phyloP scores from a whole-genome alignment of 2,888 invertebrate species.

The Zootermopsis nevadensis region DNA sequence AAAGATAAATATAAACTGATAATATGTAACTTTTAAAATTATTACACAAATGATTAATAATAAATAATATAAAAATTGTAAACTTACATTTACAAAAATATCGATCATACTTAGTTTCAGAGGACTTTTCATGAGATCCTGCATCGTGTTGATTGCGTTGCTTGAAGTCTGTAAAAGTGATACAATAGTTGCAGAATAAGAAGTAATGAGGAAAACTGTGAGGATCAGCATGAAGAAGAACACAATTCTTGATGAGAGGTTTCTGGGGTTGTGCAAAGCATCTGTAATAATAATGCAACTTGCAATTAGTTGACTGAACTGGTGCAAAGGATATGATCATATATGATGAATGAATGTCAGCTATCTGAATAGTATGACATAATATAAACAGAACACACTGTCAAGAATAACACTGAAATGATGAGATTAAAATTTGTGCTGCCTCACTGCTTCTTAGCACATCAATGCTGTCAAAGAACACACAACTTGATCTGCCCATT shows the following conservation, averaged over 20 bases:
- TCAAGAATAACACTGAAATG: no score
- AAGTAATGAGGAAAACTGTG: conserved; percentile 23
- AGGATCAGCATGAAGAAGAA: conserved; percentile 28
- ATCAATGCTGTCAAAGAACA: no score
- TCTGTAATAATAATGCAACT: background rate
- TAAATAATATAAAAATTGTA: no score
- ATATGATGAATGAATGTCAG: no score
- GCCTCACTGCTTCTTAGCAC: no score
- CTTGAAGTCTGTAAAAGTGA: conserved; percentile 34
- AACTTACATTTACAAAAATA: conserved; percentile 31
- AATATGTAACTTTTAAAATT: background rate
- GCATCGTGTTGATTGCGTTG: conserved; percentile 15
- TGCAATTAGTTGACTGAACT: no score
- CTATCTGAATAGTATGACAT: no score
- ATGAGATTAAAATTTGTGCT: no score
- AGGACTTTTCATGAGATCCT: conserved; percentile 40
- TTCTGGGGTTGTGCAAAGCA: background rate
- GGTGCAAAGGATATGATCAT: no score
- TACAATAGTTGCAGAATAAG: conserved; percentile 44
- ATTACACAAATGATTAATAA: background rate
- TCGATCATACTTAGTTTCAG: conserved; percentile 39
- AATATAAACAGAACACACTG: no score
- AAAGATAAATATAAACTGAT: background rate
- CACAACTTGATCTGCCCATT: no score
- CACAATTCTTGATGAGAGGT: conserved; percentile 37